Conservation (phyloP, 2,888 invertebrate genomes). For the Rhogogaster chlorosoma region DNA sequence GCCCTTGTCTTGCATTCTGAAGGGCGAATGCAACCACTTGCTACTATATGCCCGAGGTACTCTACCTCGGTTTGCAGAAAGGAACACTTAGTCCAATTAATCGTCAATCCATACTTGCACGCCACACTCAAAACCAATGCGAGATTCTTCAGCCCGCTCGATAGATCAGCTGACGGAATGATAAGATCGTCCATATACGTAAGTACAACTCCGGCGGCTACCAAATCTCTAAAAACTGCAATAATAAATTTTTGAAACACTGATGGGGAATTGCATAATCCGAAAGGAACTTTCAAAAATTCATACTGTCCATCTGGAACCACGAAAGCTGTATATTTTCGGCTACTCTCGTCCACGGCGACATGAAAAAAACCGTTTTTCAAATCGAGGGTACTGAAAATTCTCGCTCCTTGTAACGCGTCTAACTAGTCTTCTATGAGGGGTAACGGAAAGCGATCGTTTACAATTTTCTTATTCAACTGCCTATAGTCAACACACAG, state of each 20-base stretch:
- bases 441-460: conserved; percentile 60
- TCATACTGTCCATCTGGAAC: conserved; percentile 61
- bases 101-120: conserved; percentile 29
- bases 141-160: background rate
- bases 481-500: conserved; percentile 60
- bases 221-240: conserved; percentile 57
- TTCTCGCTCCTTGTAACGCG: conserved; percentile 50
- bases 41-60: no score
- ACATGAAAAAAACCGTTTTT: conserved; percentile 65
- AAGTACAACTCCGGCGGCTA: conserved; percentile 49
- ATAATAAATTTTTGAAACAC: conserved; percentile 59
- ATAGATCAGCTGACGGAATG: conserved; percentile 19
- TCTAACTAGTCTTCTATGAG: conserved; percentile 61
- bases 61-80: conserved; percentile 52
- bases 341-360: conserved; percentile 56
- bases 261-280: conserved; percentile 61
- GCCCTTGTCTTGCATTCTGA: conserved; percentile 53
- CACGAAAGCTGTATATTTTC: conserved; percentile 62
- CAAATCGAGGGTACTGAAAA: conserved; percentile 60
- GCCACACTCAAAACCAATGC: conserved; percentile 28
- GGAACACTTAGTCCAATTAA: conserved; percentile 41
- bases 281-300: conserved; percentile 61
- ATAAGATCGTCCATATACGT: conserved; percentile 56
- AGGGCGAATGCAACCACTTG: conserved; percentile 49
- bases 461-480: conserved; percentile 58